Base-by-base conservation (phyloP, 2,888 invertebrate species). In the Patella depressa region DNA sequence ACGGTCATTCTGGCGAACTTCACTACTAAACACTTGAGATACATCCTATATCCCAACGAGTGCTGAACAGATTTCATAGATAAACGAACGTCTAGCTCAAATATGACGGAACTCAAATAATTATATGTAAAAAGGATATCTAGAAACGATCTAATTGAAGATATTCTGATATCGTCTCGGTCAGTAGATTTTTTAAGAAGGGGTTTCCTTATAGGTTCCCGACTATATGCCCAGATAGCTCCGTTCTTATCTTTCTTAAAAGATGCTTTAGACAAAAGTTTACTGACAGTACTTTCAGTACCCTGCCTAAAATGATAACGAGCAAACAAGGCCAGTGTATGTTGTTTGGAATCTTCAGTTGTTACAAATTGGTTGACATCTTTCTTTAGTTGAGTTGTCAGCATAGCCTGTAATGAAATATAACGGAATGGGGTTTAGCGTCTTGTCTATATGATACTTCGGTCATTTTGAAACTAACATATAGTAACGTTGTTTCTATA, bases 141-240 rank as follows among this genome's bases (percentile, higher is more conserved):
- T 75, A 80, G 72, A 72, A 89, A 89, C 53, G 84, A 82, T 55
- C 84, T 79, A 69, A 84, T 80, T 24, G 88, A 84, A 4, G 83
- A 79, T 14, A 82, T 78, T 3, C 84, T 69, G 3, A 87, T 75
- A n/a, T 88, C 88, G 7, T 87, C 87, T 65, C 83, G 78, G 65
- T 79, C 54, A 74, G 79, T 80, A 11, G 87, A 82, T 74, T 81
- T 85, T 71, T 83, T 84, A 65, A 88, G 81, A 19, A 89, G 77
- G 0, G 88, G 86, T 77, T 87, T 87, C 81, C 87, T 88, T 59
- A 88, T 75, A 2, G 84, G 74, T 0, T 89, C 89, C 69, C 83
- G 85, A 53, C 83, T 82, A 76, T 82, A 86, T 73, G 85, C 82
- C 89, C 88, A 88, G 3, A 78, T 53, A 4, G 75, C 57, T 11